Evolutionary conservation across 30 jellyfish, hydroid and myxozoan genomes (phyloP).

Genomic region (Cassiopea xamachana): DNA sequence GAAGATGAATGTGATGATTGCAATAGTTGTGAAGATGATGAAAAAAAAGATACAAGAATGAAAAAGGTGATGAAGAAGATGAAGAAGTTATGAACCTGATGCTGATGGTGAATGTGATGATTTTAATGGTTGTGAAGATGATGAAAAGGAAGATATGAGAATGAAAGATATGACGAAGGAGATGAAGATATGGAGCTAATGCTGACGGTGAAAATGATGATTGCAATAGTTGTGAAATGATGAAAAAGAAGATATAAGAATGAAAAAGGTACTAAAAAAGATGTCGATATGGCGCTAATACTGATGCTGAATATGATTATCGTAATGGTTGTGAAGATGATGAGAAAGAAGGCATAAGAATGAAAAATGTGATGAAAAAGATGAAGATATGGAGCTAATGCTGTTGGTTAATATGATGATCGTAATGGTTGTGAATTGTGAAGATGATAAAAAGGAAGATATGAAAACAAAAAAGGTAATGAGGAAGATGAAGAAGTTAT

Average conservation of each 20-base stretch:
- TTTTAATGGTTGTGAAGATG: constrained; percentile 4
- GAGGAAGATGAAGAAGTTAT: background rate
- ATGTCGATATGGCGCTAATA: background rate
- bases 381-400: background rate
- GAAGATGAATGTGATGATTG: constrained; percentile 11
- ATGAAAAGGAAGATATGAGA: background rate
- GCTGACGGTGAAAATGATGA: constrained; percentile 23
- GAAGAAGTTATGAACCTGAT: background rate
- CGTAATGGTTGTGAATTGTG: background rate
- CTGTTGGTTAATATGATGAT: constrained; percentile 13
- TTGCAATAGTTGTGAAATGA: background rate
- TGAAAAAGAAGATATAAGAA: background rate
- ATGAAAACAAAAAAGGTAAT: background rate
- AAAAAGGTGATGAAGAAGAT: background rate
- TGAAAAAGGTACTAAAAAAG: background rate
- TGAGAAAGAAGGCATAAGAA: background rate
- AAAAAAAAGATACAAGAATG: background rate
- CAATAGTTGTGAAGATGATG: background rate
- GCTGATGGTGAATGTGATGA: background rate
- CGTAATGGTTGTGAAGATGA: constrained; percentile 2
- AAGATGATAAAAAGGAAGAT: background rate
- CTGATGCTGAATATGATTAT: background rate
- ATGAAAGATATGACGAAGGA: background rate
- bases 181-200: background rate
- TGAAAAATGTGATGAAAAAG: background rate